Percentiles rank a stretch among this genome's conserved stretches.
Conservation (phyloP, 2,888 invertebrate genomes). For the Tipula unca region DNA sequence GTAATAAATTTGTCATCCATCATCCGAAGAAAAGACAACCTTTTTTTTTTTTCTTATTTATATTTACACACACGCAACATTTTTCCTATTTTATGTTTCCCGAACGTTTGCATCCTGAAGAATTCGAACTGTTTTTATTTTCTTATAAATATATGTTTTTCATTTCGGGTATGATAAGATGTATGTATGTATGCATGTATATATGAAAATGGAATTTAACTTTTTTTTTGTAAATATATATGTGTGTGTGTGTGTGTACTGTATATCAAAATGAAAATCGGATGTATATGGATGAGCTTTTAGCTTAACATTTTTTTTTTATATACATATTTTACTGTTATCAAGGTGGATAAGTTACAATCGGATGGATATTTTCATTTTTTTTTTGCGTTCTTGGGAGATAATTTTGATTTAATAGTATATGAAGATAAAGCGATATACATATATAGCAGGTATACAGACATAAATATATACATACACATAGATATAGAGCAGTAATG, state of each 20-base stretch:
- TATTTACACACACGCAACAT: neutral
- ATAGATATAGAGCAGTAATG: neutral
- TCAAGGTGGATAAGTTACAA: slow-evolving; percentile 14
- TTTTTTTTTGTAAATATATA: neutral
- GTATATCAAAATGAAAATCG: neutral
- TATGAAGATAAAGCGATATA: neutral
- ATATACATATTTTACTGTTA: neutral
- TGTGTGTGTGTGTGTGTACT: too few species aligned
- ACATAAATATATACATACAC: neutral
- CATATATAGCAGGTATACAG: neutral
- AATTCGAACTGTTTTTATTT: neutral
- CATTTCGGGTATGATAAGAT: neutral
- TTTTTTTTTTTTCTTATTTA: neutral
- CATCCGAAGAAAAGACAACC: neutral
- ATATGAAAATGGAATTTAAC: slow-evolving; percentile 1
- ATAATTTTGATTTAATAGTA: slow-evolving; percentile 14
- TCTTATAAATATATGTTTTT: neutral
- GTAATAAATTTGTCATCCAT: slow-evolving; percentile 8
- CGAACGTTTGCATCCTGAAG: neutral
- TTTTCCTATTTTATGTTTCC: neutral
- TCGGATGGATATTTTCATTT: neutral
- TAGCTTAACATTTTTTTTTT: neutral
- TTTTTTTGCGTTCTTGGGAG: neutral
- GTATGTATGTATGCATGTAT: too few species aligned
- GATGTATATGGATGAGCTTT: slow-evolving; percentile 1